Evolutionary conservation across 2,888 invertebrate genomes (phyloP), one percentile per base, ranked within the genome.

Genomic region (Hesperia comma): DNA sequence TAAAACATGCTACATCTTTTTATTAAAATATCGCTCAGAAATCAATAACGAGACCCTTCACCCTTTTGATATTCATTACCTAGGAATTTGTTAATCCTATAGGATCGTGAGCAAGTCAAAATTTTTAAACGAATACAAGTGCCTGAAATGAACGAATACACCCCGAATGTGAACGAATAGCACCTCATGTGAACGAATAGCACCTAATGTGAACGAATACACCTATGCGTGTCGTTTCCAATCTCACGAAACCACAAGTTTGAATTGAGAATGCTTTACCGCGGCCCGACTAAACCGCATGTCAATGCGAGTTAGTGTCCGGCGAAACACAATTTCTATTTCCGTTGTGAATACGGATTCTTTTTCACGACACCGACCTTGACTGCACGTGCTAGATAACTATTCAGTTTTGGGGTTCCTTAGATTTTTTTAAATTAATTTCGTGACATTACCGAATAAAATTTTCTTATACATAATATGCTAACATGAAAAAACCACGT

Each of bases 281-380:
- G 41, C 41, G 41, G 41, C 41, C 53, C 21, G 14, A 43, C 55
- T 15, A 63, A 54, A 15, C 51, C 53, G 12, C 64, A 51, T 19
- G 58, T 64, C 64, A 43, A 53, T 26, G 32, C 55, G 37, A 57
- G 60, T 58, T 58, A 73, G 71, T 67, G 70, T 68, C 72, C 73
- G 74, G 74, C 73, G 71, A 72, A 71, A 68, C 63, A 67, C 71
- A 58, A 63, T 67, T 70, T 74, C 74, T 77, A 77, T 75, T 76
- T 73, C 71, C 51, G 71, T 69, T 68, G 37, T 67, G 72, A 74
- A 78, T 74, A 74, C 71, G 58, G 61, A 66, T 74, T 73, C 73
- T 71, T 74, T 75, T 75, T 71, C 72, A 70, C 70, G 68, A 66
- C 68, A 64, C 68, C 73, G 75, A 70, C 79, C 80, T 79, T 79